Evolutionary conservation across 1,140 invertebrate genomes (phyloP), one percentile per base, ranked within the genome.

Genomic region (Apis cerana): DNA sequence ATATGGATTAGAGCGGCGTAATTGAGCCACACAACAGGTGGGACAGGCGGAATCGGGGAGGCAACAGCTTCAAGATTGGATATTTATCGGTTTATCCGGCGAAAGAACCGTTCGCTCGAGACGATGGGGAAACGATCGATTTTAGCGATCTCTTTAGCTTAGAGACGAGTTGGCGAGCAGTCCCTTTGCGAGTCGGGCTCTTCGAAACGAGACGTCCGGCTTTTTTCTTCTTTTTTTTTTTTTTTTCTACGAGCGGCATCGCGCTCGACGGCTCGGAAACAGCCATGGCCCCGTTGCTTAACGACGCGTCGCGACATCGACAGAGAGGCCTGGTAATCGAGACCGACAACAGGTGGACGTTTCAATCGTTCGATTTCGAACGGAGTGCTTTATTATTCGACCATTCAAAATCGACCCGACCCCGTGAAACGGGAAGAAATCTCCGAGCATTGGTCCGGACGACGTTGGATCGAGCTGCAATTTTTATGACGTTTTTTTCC

Each of bases 21-120:
- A 86, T 82, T 59, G 71, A 82, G 72, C 80, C 61, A 80, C 33
- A 88, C 85, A 86, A 86, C 87, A 84, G 82, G 85, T 84, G 85
- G 79, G 76, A 86, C 74, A 48, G 33, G 33, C 33, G 17, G 79
- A 77, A 77, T 54, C 80, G 67, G 50, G 56, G 70, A 52, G 12
- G 27, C 27, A 21, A 27, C 68, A 23, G 23, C n/a, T 33, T 52
- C 58, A 76, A 81, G 79, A 82, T 81, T 72, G 74, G 48, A 77
- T 64, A 69, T 74, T 72, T 69, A 75, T 80, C 52, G 70, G 82
- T 70, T 81, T 33, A 67, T 84, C 59, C 58, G 17, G 21, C 56
- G 70, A 50, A 72, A 64, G 15, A 71, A 62, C 27, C 27, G 23
- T 61, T 58, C n/a, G 7, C 23, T 64, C 50, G 50, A n/a, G 17